phyloP scores from a whole-genome alignment of 2,888 invertebrate species.

The Ceraclea dissimilis region DNA sequence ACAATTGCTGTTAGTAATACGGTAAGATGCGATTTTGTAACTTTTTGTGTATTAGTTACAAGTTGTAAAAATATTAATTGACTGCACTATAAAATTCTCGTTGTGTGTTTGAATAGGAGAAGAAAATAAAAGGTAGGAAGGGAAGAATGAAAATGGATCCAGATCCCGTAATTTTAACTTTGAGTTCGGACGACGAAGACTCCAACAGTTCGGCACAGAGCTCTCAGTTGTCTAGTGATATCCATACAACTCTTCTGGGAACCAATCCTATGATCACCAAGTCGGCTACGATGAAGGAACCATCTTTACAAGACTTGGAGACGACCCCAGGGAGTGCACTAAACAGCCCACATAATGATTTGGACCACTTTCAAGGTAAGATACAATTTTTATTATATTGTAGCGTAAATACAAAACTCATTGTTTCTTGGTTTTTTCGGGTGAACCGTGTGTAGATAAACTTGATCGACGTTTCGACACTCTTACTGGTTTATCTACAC shows the following conservation, averaged over 20 bases:
- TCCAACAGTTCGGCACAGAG: slow-evolving; percentile 45
- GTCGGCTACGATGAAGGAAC: slow-evolving; percentile 38
- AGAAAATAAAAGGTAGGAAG: slow-evolving; percentile 41
- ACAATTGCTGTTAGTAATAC: slow-evolving; percentile 37
- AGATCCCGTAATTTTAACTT: slow-evolving; percentile 60
- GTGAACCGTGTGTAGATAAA: no score
- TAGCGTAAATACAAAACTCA: no score
- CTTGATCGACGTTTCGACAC: no score
- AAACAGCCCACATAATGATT: slow-evolving; percentile 6
- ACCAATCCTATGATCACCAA: slow-evolving; percentile 25
- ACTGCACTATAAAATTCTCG: no score
- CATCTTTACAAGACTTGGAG: slow-evolving; percentile 44
- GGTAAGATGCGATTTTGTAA: no score
- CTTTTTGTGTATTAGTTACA: no score
- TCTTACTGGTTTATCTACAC: no score
- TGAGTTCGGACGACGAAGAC: slow-evolving; percentile 66
- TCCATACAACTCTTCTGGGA: slow-evolving; percentile 9
- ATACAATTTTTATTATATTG: background rate
- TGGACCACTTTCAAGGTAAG: slow-evolving; percentile 15
- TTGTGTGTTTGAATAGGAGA: slow-evolving; percentile 9
- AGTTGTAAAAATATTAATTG: no score
- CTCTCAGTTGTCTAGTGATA: slow-evolving; percentile 34
- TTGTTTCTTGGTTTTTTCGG: no score
- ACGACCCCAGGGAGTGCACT: slow-evolving; percentile 24
- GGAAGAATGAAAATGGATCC: slow-evolving; percentile 51